These are phyloP conservation scores for Xerus inauris DNA, from an alignment of 2,113 vertebrate species.

Conservation along the genomic window DNA sequence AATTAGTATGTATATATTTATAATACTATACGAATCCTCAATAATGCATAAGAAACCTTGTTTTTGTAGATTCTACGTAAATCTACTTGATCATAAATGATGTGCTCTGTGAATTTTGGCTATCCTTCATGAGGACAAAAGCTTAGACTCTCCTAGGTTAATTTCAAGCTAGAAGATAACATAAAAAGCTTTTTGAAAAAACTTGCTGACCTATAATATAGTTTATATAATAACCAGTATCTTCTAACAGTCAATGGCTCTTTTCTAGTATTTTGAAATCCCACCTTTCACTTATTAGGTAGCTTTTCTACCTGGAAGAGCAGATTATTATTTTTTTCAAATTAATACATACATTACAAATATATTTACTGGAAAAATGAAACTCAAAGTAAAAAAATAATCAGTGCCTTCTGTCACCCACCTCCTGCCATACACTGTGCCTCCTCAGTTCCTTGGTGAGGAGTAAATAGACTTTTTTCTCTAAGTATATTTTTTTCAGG, in stretches of 20 bases:
- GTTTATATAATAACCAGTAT: neutral
- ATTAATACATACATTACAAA: neutral
- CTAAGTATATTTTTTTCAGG: neutral
- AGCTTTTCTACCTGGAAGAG: neutral
- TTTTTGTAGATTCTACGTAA: neutral
- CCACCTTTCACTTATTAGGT: neutral
- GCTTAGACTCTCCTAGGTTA: neutral
- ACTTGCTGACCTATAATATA: neutral
- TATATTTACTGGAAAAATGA: neutral
- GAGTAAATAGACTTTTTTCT: neutral
- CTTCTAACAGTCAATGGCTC: neutral
- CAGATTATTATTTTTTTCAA: neutral
- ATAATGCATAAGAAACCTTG: neutral
- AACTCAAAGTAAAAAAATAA: neutral
- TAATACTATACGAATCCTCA: neutral
- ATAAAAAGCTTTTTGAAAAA: neutral
- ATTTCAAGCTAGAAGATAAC: neutral
- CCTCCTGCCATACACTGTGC: accelerated
- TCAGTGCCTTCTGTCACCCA: neutral
- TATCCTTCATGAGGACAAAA: neutral
- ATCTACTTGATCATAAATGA: neutral
- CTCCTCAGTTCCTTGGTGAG: neutral
- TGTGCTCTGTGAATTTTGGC: neutral
- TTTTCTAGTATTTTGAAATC: neutral
- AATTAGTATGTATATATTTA: neutral